Percentiles rank a stretch among this genome's conserved stretches.
phyloP scores from a whole-genome alignment of 2,888 invertebrate genomes.

The Gari tellinella region DNA sequence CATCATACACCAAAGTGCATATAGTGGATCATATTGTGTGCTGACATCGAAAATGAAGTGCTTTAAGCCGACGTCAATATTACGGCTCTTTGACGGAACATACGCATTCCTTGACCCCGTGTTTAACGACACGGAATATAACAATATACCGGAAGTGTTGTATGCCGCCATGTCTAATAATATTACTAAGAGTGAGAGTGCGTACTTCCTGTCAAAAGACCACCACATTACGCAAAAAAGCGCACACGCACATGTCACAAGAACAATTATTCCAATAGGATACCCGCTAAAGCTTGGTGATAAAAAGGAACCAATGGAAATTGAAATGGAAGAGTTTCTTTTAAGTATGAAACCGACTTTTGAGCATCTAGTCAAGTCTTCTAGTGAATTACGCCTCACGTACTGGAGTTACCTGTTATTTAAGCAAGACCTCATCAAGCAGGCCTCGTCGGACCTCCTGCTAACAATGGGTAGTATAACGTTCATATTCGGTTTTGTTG shows the following conservation, averaged over 20 bases:
- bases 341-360: slow-evolving; percentile 52
- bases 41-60: slow-evolving; percentile 18
- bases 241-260: slow-evolving; percentile 50
- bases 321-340: slow-evolving; percentile 52
- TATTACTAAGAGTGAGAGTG: slow-evolving; percentile 56
- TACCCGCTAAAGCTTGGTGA: slow-evolving; percentile 51
- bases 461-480: slow-evolving; percentile 65
- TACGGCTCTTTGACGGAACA: slow-evolving; percentile 74
- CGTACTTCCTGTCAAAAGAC: slow-evolving; percentile 61
- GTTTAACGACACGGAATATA: slow-evolving; percentile 69
- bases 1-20: slow-evolving; percentile 45
- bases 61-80: slow-evolving; percentile 54
- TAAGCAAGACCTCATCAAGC: slow-evolving; percentile 56
- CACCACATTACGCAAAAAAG: slow-evolving; percentile 37
- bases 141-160: slow-evolving; percentile 64
- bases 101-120: slow-evolving; percentile 56
- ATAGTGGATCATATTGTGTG: slow-evolving; percentile 50
- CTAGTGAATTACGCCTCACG: slow-evolving; percentile 51
- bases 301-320: slow-evolving; percentile 51
- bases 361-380: slow-evolving; percentile 10
- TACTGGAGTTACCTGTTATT: slow-evolving; percentile 66
- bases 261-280: slow-evolving; percentile 63
- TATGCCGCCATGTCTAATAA: slow-evolving; percentile 59
- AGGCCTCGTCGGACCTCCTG: slow-evolving; percentile 62
- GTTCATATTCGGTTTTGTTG: slow-evolving; percentile 70